Conservation (phyloP, 2,888 invertebrate genomes). For the Syrista parreyssii region DNA sequence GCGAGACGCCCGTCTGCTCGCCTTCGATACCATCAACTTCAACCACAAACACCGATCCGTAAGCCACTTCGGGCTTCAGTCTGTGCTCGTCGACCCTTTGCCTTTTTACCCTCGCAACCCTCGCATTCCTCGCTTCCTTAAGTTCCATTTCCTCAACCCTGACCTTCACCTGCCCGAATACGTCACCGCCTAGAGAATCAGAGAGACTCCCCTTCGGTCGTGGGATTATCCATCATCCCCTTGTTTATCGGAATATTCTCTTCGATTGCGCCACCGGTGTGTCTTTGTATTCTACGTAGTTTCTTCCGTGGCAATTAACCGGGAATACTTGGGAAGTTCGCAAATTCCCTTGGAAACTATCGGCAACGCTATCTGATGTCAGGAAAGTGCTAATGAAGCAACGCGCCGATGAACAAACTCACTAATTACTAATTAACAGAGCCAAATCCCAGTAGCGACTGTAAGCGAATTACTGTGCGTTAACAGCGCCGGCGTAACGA, state of each 20-base stretch:
- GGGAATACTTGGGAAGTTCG: not conserved
- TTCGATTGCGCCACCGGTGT: not conserved
- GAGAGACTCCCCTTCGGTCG: not conserved
- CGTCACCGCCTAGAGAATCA: not conserved
- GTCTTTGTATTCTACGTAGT: not conserved
- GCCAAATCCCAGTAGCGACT: not conserved
- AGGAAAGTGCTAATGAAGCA: slow-evolving; percentile 30
- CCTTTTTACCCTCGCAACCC: slow-evolving; percentile 1
- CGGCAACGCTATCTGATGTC: not conserved
- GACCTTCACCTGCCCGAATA: not conserved
- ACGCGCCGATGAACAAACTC: slow-evolving; percentile 34
- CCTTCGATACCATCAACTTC: slow-evolving; percentile 59
- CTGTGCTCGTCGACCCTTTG: slow-evolving; percentile 17
- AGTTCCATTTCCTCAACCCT: slow-evolving; percentile 6
- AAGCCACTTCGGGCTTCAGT: slow-evolving; percentile 49
- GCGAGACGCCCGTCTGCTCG: slow-evolving; percentile 44
- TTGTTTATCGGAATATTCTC: not conserved
- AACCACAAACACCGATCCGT: slow-evolving; percentile 57
- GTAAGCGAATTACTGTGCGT: not conserved
- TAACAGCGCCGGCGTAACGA: not conserved
- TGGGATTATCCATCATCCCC: not conserved
- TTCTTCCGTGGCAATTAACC: not conserved
- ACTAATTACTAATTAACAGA: slow-evolving; percentile 38
- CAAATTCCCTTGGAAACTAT: not conserved
- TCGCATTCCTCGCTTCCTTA: slow-evolving; percentile 2